Conservation (phyloP, 2,797 vertebrate genomes). For the Centroberyx gerrardi region DNA sequence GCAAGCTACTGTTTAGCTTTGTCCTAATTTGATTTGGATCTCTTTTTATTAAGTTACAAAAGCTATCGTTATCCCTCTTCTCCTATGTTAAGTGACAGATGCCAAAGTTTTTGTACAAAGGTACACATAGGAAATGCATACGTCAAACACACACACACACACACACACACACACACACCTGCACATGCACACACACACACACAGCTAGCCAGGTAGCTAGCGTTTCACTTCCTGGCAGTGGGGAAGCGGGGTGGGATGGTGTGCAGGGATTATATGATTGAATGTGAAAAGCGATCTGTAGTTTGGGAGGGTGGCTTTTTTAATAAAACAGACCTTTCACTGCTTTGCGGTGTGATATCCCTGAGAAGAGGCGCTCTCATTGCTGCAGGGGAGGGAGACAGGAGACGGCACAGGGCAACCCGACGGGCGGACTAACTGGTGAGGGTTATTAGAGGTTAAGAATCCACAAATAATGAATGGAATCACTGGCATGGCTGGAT, state of each 20-base stretch:
- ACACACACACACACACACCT: not conserved
- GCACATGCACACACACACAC: not conserved
- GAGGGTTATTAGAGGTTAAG: conserved; percentile 63
- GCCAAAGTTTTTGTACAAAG: conserved; percentile 4
- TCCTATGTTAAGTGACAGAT: conserved; percentile 3
- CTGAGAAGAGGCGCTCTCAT: conserved; percentile 82
- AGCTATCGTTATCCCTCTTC: conserved; percentile 15
- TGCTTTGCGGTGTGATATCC: conserved; percentile 83
- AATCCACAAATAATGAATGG: conserved; percentile 10
- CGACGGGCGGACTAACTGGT: conserved; percentile 24
- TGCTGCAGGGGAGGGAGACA: conserved; percentile 48
- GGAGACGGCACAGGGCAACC: conserved; percentile 19
- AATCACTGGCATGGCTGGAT: not conserved
- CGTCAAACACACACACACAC: not conserved
- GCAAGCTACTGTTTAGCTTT: conserved; percentile 12
- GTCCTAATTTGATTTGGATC: conserved; percentile 26
- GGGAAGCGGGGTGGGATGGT: conserved; percentile 55
- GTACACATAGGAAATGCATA: conserved; percentile 7
- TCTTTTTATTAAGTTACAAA: conserved; percentile 21
- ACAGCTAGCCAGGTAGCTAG: conserved; percentile 44
- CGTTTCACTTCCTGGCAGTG: conserved; percentile 77
- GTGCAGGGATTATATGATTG: conserved; percentile 78
- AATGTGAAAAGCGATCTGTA: conserved; percentile 83
- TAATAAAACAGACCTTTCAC: conserved; percentile 83
- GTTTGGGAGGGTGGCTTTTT: conserved; percentile 73